phyloP scores from a whole-genome alignment of 2,888 invertebrate genomes.

The Cephalotes varians region DNA sequence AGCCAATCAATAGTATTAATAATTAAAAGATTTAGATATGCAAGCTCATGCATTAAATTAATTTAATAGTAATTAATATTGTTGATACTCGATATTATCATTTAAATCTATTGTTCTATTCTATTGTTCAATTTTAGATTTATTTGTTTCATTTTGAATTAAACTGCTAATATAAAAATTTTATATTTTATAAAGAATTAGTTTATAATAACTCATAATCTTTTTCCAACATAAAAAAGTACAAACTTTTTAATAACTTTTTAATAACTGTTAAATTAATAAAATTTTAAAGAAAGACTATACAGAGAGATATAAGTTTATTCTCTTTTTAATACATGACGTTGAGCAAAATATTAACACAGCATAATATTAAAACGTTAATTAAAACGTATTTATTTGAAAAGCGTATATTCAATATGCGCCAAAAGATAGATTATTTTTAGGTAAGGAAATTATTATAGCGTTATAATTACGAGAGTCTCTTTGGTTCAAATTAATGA shows the following conservation, averaged over 20 bases:
- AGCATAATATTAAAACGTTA: neutral
- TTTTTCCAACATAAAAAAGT: neutral
- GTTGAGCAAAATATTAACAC: neutral
- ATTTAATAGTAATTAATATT: conserved; percentile 19
- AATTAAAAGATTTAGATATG: neutral
- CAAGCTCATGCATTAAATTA: neutral
- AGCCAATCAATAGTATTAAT: neutral
- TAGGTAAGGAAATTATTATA: conserved; percentile 8
- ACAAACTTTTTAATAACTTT: neutral
- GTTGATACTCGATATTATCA: neutral
- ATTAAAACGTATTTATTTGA: conserved; percentile 1
- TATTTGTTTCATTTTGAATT: neutral
- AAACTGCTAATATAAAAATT: neutral
- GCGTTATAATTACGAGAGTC: neutral
- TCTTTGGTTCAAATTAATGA: neutral
- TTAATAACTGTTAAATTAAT: neutral
- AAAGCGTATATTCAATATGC: neutral
- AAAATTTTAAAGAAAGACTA: neutral
- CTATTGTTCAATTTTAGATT: neutral
- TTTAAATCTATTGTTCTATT: neutral
- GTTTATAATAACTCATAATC: neutral
- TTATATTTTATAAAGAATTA: conserved; percentile 2
- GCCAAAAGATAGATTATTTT: neutral
- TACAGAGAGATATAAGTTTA: neutral
- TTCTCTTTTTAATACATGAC: neutral